A percentile compares a stretch with the other conserved stretches of the same genome.
These are phyloP conservation scores for Lasius platythorax DNA, from an alignment of 2,888 invertebrate species.

Conservation along the genomic window DNA sequence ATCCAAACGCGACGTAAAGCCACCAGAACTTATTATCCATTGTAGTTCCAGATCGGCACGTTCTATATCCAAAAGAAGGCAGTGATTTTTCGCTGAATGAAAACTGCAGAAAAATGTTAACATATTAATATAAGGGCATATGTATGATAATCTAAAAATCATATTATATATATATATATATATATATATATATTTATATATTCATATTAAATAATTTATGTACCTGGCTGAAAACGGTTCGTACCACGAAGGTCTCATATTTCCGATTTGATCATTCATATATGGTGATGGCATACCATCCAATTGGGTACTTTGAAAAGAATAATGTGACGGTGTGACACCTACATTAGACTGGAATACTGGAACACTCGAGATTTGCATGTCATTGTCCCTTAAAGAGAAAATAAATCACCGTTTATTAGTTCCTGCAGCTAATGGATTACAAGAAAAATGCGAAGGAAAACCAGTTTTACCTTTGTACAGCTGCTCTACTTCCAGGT, in stretches of 20 bases:
- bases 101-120: constrained; percentile 84
- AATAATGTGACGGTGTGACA: constrained; percentile 73
- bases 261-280: constrained; percentile 87
- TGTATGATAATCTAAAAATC: background rate
- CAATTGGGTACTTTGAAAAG: constrained; percentile 77
- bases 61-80: constrained; percentile 89
- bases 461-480: constrained; percentile 75
- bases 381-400: constrained; percentile 79
- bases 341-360: constrained; percentile 78
- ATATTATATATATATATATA: background rate
- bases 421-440: background rate
- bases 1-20: constrained; percentile 89
- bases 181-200: background rate
- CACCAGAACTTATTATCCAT: constrained; percentile 88
- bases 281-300: constrained; percentile 75
- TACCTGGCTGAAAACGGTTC: constrained; percentile 87
- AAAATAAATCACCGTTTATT: constrained; percentile 7
- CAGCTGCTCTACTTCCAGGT: constrained; percentile 84
- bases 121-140: background rate
- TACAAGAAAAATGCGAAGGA: background rate
- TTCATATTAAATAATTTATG: constrained; percentile 39
- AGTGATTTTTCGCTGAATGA: constrained; percentile 88
- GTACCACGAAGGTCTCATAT: constrained; percentile 87
- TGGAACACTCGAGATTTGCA: constrained; percentile 77
- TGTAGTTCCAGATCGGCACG: constrained; percentile 90